Evolutionary conservation across 1,140 invertebrate species (phyloP).

Genomic region (Venturia canescens): DNA sequence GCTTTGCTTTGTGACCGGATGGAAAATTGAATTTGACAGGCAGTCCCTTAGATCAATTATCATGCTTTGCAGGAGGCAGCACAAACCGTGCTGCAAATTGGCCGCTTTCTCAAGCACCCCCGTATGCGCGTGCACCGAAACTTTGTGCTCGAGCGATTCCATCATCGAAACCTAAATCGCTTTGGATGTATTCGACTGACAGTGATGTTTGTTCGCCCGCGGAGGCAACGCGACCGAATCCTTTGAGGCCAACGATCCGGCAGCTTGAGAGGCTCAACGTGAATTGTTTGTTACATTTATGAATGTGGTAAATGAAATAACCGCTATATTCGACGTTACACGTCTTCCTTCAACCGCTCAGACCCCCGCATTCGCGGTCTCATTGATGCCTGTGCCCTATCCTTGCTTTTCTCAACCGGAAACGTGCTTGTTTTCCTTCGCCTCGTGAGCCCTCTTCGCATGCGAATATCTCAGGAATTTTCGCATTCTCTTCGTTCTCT

Average conservation of each 20-base stretch:
- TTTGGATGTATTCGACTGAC: constrained; percentile 8
- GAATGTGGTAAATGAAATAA: constrained; percentile 64
- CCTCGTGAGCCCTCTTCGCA: neutral
- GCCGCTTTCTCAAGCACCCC: constrained; percentile 54
- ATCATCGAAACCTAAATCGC: neutral
- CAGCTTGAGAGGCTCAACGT: constrained; percentile 61
- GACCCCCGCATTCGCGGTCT: neutral
- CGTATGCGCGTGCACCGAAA: constrained; percentile 8
- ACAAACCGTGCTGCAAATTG: constrained; percentile 6
- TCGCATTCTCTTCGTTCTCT: constrained; percentile 42
- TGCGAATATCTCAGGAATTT: constrained; percentile 27
- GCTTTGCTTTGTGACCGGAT: constrained; percentile 47
- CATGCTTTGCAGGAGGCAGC: constrained; percentile 52
- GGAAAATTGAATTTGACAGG: constrained; percentile 64
- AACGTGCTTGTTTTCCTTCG: constrained; percentile 10
- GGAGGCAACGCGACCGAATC: constrained; percentile 18
- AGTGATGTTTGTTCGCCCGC: constrained; percentile 9
- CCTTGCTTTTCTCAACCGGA: neutral
- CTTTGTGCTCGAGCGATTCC: constrained; percentile 53
- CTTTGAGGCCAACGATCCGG: constrained; percentile 53
- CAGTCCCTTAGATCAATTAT: constrained; percentile 65
- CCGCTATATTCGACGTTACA: constrained; percentile 51
- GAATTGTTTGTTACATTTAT: constrained; percentile 59
- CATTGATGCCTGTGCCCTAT: neutral
- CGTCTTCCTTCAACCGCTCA: neutral